A percentile compares a stretch with the other conserved stretches of the same genome.
These are phyloP conservation scores for Trachurus trachurus DNA, from an alignment of 2,797 vertebrate genomes.

Conservation along the genomic window DNA sequence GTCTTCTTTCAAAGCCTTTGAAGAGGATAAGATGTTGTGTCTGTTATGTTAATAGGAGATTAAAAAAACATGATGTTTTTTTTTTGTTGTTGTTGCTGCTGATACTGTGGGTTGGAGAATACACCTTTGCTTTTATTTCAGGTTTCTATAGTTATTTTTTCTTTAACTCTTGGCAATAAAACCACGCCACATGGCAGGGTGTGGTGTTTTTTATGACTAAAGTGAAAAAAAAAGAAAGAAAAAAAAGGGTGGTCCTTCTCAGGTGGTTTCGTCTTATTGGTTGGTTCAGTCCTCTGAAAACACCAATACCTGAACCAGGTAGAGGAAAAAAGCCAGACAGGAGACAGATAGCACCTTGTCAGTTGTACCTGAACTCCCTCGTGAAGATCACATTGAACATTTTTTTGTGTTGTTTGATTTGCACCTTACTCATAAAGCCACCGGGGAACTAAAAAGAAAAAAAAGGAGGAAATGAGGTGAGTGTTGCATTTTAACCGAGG, in stretches of 20 bases:
- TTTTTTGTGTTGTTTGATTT: constrained; percentile 26
- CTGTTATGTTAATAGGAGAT: constrained; percentile 24
- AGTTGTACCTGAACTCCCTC: constrained; percentile 27
- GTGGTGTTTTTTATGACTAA: constrained; percentile 73
- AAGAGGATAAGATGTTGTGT: constrained; percentile 38
- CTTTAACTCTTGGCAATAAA: constrained; percentile 22
- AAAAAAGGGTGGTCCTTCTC: constrained; percentile 76
- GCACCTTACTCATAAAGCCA: constrained; percentile 23
- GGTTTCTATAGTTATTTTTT: neutral
- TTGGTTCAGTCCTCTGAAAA: constrained; percentile 80
- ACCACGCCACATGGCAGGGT: constrained; percentile 74
- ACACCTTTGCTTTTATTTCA: constrained; percentile 22
- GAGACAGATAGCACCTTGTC: constrained; percentile 63
- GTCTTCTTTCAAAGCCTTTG: constrained; percentile 38
- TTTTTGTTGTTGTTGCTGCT: constrained; percentile 10
- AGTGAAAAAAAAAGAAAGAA: neutral
- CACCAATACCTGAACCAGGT: constrained; percentile 85
- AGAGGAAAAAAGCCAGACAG: constrained; percentile 86
- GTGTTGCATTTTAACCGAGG: constrained; percentile 61
- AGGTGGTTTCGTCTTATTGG: constrained; percentile 85
- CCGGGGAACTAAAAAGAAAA: constrained; percentile 53
- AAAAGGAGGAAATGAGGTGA: constrained; percentile 69
- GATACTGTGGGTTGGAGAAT: constrained; percentile 20
- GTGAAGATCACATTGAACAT: constrained; percentile 27
- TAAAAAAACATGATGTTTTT: neutral